These are phyloP conservation scores for Diploptera punctata DNA, from an alignment of 2,888 invertebrate species.

Conservation along the genomic window DNA sequence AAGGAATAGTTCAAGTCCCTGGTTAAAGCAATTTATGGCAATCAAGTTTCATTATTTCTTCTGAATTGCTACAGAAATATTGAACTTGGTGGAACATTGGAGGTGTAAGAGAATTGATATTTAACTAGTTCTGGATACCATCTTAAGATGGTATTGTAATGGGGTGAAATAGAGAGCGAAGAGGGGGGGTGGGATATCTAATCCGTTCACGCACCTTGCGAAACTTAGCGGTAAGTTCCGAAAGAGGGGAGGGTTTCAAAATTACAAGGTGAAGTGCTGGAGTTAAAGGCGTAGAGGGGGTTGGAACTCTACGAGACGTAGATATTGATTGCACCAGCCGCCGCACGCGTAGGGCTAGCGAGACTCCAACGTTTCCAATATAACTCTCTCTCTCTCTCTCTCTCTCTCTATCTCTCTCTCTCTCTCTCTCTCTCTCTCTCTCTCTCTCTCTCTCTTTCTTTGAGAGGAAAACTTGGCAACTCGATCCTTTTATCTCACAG, in stretches of 20 bases:
- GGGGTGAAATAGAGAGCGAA: too few relatives aligned
- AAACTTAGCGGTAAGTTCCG: neutral
- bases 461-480: conserved; percentile 35
- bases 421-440: conserved; percentile 22
- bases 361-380: conserved; percentile 14
- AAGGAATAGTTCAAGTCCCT: too few relatives aligned
- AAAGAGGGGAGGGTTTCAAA: neutral
- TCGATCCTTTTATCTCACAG: conserved; percentile 37
- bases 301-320: conserved; percentile 8
- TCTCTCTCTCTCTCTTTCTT: conserved; percentile 12
- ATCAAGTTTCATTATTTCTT: too few relatives aligned
- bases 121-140: too few relatives aligned
- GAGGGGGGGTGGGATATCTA: neutral
- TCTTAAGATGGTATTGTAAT: too few relatives aligned
- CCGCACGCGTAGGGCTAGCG: conserved; percentile 8
- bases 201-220: neutral
- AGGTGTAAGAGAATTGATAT: too few relatives aligned
- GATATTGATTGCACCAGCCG: conserved; percentile 23
- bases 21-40: too few relatives aligned
- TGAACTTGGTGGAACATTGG: too few relatives aligned
- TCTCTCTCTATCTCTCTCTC: conserved; percentile 19
- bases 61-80: too few relatives aligned
- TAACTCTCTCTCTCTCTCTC: conserved; percentile 21
- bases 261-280: neutral
- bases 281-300: neutral